phyloP scores from a whole-genome alignment of 2,888 invertebrate genomes.

The Sylvicola fuscatus region DNA sequence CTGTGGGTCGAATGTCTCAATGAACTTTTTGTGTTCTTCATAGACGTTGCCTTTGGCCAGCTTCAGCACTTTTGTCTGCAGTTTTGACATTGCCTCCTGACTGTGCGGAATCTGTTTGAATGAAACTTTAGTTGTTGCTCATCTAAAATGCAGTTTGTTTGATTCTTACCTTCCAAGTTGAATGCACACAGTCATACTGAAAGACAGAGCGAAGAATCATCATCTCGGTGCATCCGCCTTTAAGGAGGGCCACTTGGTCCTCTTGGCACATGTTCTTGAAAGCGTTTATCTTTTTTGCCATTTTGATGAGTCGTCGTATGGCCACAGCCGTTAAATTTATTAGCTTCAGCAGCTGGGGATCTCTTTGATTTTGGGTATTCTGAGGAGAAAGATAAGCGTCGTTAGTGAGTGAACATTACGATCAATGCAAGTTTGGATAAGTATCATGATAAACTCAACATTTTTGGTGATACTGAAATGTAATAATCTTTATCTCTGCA shows the following conservation, averaged over 20 bases:
- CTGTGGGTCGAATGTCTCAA: slow-evolving; percentile 63
- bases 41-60: slow-evolving; percentile 79
- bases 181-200: slow-evolving; percentile 73
- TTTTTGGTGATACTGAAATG: no score
- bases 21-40: slow-evolving; percentile 66
- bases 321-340: slow-evolving; percentile 85
- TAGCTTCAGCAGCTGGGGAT: slow-evolving; percentile 57
- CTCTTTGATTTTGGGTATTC: slow-evolving; percentile 26
- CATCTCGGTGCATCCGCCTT: slow-evolving; percentile 88
- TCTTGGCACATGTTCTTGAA: slow-evolving; percentile 89
- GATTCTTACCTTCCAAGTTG: slow-evolving; percentile 66
- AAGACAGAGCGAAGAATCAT: slow-evolving; percentile 84
- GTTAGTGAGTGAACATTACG: no score
- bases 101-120: slow-evolving; percentile 51
- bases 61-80: slow-evolving; percentile 78
- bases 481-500: no score
- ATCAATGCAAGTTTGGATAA: no score
- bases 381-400: slow-evolving; percentile 8
- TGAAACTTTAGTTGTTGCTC: slow-evolving; percentile 2
- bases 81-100: slow-evolving; percentile 51
- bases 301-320: slow-evolving; percentile 66
- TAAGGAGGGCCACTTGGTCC: slow-evolving; percentile 55
- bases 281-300: slow-evolving; percentile 67
- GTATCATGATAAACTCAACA: no score
- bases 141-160: background rate